Percentiles rank a stretch among this genome's conserved stretches.
phyloP scores from a whole-genome alignment of 2,113 vertebrate genomes.

The Corapipo altera region DNA sequence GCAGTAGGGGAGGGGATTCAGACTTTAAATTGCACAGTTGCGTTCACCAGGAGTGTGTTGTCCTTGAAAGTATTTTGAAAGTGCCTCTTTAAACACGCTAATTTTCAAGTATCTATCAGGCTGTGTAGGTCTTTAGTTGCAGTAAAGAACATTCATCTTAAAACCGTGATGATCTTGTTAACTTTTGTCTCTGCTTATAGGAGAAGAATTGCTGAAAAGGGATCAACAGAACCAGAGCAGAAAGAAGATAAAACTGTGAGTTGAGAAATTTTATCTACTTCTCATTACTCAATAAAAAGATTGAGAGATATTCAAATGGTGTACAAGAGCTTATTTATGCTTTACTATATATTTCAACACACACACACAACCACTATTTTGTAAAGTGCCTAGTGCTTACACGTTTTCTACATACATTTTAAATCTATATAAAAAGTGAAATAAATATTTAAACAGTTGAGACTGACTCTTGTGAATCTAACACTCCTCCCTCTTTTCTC shows the following conservation, averaged over 20 bases:
- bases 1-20: not conserved
- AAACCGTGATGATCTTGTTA: not conserved
- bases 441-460: not conserved
- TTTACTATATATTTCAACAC: not conserved
- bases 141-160: not conserved
- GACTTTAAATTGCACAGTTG: not conserved
- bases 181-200: slow-evolving; percentile 69
- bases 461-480: not conserved
- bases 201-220: slow-evolving; percentile 98
- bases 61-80: not conserved
- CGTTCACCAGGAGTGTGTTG: not conserved
- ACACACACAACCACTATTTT: not conserved
- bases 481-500: not conserved
- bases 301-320: not conserved
- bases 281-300: not conserved
- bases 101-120: not conserved
- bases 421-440: not conserved
- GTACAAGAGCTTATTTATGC: not conserved
- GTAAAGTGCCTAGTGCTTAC: not conserved
- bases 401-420: not conserved
- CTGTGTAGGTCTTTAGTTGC: not conserved
- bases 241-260: slow-evolving; percentile 89
- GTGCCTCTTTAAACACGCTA: not conserved
- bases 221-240: slow-evolving; percentile 91
- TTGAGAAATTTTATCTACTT: slow-evolving; percentile 3